Percentiles rank a stretch among this genome's conserved stretches.
phyloP scores from a whole-genome alignment of 2,797 vertebrate genomes.

The Ctenosaura bakeri region DNA sequence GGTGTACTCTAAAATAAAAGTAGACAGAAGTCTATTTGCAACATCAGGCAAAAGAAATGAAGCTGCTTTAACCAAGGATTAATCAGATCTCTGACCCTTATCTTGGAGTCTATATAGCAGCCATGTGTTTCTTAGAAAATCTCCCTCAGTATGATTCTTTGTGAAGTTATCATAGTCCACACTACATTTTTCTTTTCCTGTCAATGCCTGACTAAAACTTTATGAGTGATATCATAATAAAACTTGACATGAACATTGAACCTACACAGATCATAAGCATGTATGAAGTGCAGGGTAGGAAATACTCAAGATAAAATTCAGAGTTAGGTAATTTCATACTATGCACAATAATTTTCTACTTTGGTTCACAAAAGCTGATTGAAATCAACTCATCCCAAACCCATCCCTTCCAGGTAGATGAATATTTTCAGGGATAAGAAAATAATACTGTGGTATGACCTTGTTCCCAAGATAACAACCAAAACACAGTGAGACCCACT shows the following conservation, averaged over 20 bases:
- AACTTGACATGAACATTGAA: constrained; percentile 51
- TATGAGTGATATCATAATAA: constrained; percentile 41
- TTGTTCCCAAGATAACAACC: not conserved
- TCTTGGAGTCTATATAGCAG: not conserved
- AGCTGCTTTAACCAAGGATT: not conserved
- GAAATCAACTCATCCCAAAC: not conserved
- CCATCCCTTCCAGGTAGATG: not conserved
- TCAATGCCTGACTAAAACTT: not conserved
- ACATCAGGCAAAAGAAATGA: not conserved
- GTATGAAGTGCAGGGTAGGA: constrained; percentile 41
- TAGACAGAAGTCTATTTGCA: not conserved
- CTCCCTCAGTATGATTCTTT: not conserved
- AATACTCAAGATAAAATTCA: constrained; percentile 53
- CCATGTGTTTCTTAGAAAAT: not conserved
- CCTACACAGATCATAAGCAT: constrained; percentile 40
- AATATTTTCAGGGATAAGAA: not conserved
- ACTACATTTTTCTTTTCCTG: constrained; percentile 14
- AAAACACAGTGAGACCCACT: not conserved
- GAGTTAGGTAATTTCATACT: constrained; percentile 24
- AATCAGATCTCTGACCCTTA: constrained; percentile 8
- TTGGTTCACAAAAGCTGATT: constrained; percentile 12
- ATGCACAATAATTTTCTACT: not conserved
- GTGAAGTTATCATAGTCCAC: not conserved
- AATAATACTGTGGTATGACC: not conserved
- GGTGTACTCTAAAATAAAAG: not conserved